phyloP scores from a whole-genome alignment of 2,888 invertebrate species.

The Tipula lateralis region DNA sequence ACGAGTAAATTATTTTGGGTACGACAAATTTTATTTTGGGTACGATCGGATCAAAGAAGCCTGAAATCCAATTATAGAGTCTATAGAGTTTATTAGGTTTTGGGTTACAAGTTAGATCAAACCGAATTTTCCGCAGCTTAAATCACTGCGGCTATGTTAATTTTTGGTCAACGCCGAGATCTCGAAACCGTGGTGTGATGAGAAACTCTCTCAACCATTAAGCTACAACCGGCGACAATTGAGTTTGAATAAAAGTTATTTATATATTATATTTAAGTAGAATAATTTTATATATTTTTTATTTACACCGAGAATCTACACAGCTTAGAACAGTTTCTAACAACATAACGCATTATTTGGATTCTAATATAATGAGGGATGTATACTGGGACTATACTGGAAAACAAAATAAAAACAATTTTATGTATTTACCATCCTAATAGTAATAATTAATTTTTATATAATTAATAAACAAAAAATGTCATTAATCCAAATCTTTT shows the following conservation, averaged over 20 bases:
- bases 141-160: too few relatives aligned
- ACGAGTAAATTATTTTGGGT: too few relatives aligned
- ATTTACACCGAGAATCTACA: not conserved
- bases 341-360: not conserved
- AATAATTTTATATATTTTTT: not conserved
- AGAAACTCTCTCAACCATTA: too few relatives aligned
- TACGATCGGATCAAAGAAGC: too few relatives aligned
- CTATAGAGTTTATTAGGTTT: too few relatives aligned
- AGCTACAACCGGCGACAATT: too few relatives aligned
- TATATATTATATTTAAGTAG: not conserved
- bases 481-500: not conserved
- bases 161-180: too few relatives aligned
- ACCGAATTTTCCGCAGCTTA: too few relatives aligned
- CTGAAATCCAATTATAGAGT: too few relatives aligned
- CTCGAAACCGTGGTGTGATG: too few relatives aligned
- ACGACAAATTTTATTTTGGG: too few relatives aligned
- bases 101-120: too few relatives aligned
- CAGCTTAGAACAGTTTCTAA: not conserved
- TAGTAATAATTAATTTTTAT: not conserved
- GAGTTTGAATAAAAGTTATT: not conserved
- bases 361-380: not conserved
- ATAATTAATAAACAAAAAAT: not conserved
- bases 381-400: not conserved
- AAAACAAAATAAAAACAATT: not conserved
- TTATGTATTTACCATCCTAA: not conserved